Evolutionary conservation across 2,888 invertebrate genomes (phyloP), one percentile per base, ranked within the genome.

Genomic region (Sericinus montela): DNA sequence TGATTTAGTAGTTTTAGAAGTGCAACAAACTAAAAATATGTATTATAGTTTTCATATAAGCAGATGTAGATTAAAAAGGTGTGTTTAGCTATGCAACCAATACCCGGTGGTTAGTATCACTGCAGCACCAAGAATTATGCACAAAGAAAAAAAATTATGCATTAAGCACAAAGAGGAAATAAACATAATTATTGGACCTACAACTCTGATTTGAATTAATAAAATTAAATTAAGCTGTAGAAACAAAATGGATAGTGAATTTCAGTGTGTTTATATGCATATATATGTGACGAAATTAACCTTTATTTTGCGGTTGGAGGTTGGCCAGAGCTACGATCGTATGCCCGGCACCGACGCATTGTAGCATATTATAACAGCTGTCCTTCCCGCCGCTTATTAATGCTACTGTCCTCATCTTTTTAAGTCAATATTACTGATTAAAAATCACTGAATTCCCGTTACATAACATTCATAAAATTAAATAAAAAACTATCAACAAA

Each of bases 281-380:
- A 29, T 41, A 35, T 48, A 45, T 14, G 50, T 54, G 56, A 54
- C 55, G 55, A 56, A 58, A 67, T 64, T 82, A 75, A 93, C 96
- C 95, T 92, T 92, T 93, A 80, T 90, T 93, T 76, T 91, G 91
- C 55, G 98, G 99, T 86, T 94, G 93, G 65, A 99, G 91, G 90
- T 99, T 99, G 61, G 98, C 99, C 72, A 99, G 89, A 32, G 98
- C 99, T 48, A 98, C 96, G 65, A 99, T 94, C 65, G 94, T 91
- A 87, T 99, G 99, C 44, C 98, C 98, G 74, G 97, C 96, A 62
- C 95, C 94, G 59, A 97, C 93, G 88, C 98, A 98, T 90, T 98
- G 97, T 94, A 99, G 94, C 95, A 99, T 95, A 81, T 98, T 99
- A 90, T 96, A 99, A 88, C 97, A 98, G 90, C 98, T 99, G 90